phyloP scores from a whole-genome alignment of 2,113 vertebrate genomes.

The Riparia riparia region DNA sequence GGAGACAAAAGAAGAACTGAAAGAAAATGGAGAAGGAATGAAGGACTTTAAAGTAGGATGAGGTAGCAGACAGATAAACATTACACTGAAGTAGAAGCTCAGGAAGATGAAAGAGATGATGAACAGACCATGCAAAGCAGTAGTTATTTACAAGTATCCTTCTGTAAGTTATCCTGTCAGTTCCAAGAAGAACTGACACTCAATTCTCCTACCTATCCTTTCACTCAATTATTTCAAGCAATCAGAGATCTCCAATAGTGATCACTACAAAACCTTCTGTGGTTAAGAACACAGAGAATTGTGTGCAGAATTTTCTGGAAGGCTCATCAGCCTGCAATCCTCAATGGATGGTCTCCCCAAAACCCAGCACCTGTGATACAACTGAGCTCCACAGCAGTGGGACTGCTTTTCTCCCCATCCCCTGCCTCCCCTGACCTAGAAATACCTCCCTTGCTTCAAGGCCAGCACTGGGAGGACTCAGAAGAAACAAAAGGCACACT shows the following conservation, averaged over 20 bases:
- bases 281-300: neutral
- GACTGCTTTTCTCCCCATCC: neutral
- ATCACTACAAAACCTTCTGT: neutral
- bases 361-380: neutral
- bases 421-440: neutral
- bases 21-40: neutral
- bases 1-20: neutral
- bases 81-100: neutral
- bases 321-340: neutral
- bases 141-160: neutral
- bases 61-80: neutral
- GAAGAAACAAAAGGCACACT: slow-evolving; percentile 14
- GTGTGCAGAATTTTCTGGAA: neutral
- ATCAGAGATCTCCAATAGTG: neutral
- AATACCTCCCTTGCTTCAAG: neutral
- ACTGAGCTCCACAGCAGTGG: neutral
- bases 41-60: neutral
- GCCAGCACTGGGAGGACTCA: neutral
- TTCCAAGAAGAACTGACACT: neutral
- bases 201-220: neutral
- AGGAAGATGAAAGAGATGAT: neutral
- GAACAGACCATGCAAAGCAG: neutral
- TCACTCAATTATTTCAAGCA: neutral
- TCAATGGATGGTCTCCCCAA: neutral
- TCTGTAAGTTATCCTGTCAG: neutral